These are phyloP conservation scores for Calyptomena viridis DNA, from an alignment of 2,113 vertebrate genomes.

Conservation along the genomic window DNA sequence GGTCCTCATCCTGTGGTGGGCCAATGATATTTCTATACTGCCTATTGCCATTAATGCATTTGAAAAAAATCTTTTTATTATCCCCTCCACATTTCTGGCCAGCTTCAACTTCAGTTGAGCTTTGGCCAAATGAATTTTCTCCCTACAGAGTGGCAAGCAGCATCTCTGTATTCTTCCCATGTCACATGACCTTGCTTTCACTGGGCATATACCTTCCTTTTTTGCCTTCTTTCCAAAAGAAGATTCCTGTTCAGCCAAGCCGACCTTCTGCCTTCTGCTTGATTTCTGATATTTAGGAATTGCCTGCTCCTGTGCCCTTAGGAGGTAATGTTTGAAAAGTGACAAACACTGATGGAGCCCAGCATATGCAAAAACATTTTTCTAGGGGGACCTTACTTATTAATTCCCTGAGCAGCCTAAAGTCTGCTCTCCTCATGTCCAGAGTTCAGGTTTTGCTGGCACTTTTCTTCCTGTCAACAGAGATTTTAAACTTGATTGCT, in stretches of 20 bases:
- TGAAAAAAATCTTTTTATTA: not conserved
- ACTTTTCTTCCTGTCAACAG: not conserved
- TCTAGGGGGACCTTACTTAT: not conserved
- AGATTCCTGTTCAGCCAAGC: no score
- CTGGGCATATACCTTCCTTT: no score
- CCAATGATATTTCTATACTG: not conserved
- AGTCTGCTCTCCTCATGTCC: not conserved
- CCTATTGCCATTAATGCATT: not conserved
- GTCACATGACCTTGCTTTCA: no score
- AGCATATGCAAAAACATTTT: not conserved
- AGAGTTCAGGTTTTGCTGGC: not conserved
- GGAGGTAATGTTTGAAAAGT: no score
- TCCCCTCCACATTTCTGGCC: not conserved
- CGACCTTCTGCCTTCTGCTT: no score
- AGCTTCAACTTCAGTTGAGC: not conserved
- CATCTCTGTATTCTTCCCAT: no score
- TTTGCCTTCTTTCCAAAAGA: no score
- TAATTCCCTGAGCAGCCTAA: not conserved
- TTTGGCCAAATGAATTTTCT: not conserved
- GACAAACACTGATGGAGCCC: no score
- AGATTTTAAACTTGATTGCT: not conserved
- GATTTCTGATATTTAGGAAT: no score
- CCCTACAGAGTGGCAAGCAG: not conserved
- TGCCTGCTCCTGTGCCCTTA: no score
- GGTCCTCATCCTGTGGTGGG: no score